Evolutionary conservation across 2,888 invertebrate genomes (phyloP), one percentile per base, ranked within the genome.

Genomic region (Thera obeliscata): DNA sequence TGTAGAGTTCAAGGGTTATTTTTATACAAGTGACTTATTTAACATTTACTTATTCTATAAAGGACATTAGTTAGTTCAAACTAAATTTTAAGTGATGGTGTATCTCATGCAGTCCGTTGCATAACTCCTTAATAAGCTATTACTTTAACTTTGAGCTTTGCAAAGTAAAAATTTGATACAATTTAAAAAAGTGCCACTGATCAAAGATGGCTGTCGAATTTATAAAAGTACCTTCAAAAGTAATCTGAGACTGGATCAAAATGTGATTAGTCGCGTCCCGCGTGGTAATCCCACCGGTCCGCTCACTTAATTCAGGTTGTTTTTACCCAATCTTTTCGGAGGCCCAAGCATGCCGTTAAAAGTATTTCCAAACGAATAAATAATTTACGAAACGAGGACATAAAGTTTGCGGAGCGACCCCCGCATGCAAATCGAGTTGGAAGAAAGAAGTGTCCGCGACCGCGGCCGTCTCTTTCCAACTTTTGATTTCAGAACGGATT

Each of bases 331-430:
- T 91, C 90, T 91, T 91, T 88, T 86, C 85, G 80, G 82, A 81
- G 82, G 83, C 78, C 85, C 86, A 84, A 86, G 84, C 85, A 83
- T 83, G 80, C 87, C 88, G 90, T 89, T 90, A 92, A 93, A 93
- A 92, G 89, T 91, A 93, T 92, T 92, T 91, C 85, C 88, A 88
- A 93, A 92, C 86, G 90, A 84, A 91, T 93, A 91, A 93, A 93
- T 93, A 90, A 92, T 93, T 93, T 91, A 93, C 89, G 88, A 87
- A 91, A 89, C 88, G 91, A 93, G 92, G 91, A 93, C 92, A 91
- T 91, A 93, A 93, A 93, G 89, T 93, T 93, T 92, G 90, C 87
- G 82, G 84, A 87, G 87, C 89, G 89, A 90, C 89, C 91, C 75
- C 88, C 87, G 89, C 90, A 93, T 93, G 93, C 93, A 93, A 93